Evolutionary conservation across 2,888 invertebrate genomes (phyloP).

Genomic region (Scaptodrosophila latifasciaeformis): DNA sequence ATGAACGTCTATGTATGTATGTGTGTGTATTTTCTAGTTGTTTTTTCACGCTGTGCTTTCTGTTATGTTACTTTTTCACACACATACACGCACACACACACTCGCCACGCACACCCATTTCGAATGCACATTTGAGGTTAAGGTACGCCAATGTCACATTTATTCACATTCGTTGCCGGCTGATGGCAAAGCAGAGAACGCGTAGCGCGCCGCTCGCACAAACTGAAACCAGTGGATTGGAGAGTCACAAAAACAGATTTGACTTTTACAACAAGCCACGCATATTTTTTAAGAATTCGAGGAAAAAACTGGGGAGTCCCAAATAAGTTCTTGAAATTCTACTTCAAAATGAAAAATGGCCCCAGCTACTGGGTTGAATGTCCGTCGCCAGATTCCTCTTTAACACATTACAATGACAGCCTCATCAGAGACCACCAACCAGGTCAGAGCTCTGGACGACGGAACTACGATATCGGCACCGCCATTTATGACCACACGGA

Average conservation of each 20-base stretch:
- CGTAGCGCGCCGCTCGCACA: slow-evolving; percentile 55
- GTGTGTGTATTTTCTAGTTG: slow-evolving; percentile 7
- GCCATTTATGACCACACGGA: slow-evolving; percentile 53
- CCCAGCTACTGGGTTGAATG: too few relatives aligned
- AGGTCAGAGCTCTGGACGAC: too few relatives aligned
- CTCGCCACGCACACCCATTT: slow-evolving; percentile 18
- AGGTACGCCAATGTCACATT: slow-evolving; percentile 71
- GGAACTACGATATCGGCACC: neutral
- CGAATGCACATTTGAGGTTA: slow-evolving; percentile 68
- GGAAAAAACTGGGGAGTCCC: too few relatives aligned
- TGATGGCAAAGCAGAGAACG: slow-evolving; percentile 28
- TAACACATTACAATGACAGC: too few relatives aligned
- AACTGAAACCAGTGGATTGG: slow-evolving; percentile 33
- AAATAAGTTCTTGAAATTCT: too few relatives aligned
- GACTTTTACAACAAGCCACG: too few relatives aligned
- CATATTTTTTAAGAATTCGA: too few relatives aligned
- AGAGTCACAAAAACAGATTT: slow-evolving; percentile 8
- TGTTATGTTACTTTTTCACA: slow-evolving; percentile 25
- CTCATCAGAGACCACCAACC: too few relatives aligned
- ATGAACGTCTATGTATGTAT: too few relatives aligned
- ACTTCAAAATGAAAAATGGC: too few relatives aligned
- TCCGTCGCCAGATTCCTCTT: too few relatives aligned
- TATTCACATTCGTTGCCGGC: slow-evolving; percentile 61
- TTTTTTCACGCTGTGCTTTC: slow-evolving; percentile 2
- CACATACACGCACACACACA: slow-evolving; percentile 17